Base-by-base conservation (phyloP, 2,797 vertebrate species). In the Fringilla coelebs region DNA sequence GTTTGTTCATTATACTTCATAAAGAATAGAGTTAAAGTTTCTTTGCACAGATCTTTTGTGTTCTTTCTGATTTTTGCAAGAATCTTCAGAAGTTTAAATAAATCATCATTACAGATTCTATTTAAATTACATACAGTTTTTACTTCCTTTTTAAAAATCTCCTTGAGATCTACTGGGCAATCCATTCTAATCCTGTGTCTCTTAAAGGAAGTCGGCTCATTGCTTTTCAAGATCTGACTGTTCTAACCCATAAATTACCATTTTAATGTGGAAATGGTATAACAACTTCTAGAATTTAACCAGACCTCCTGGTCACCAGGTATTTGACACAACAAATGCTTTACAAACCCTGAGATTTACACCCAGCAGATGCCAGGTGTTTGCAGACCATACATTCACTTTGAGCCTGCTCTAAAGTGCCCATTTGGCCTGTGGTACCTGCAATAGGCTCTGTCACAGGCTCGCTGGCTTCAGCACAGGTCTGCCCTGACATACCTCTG, bases 1-100 rank as follows among this genome's bases (percentile, higher is more conserved):
- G 51, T 48, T 79, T 51, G 22, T 81, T 81, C 74, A 29, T 90
- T 81, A 48, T 65, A 75, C 76, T 81, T 91, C 72, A 26, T 48
- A 89, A 86, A 25, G 26, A 72, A 31, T 60, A 4, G 1, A 13
- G 3, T 60, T 91, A 68, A 68, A 81, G 6, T 31, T 75, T 63
- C 67, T 87, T 68, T 54, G n/a, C 58, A 40, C 5, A 48, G 41
- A 17, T 82, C 45, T 89, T 58, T 52, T 55, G 4, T 81, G 6
- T 70, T 77, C 40, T 85, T 88, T 81, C 61, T 93, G 63, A 63
- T 74, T 90, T 88, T 74, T 84, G 26, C 22, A 73, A 49, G 78
- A 40, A 11, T 61, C 15, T 76, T 87, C 8, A 15, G 19, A 52
- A 55, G n/a, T 70, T 61, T 55, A 52, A 72, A 68, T 52, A 62